phyloP scores from a whole-genome alignment of 2,888 invertebrate species.

The Torymus tubicola region DNA sequence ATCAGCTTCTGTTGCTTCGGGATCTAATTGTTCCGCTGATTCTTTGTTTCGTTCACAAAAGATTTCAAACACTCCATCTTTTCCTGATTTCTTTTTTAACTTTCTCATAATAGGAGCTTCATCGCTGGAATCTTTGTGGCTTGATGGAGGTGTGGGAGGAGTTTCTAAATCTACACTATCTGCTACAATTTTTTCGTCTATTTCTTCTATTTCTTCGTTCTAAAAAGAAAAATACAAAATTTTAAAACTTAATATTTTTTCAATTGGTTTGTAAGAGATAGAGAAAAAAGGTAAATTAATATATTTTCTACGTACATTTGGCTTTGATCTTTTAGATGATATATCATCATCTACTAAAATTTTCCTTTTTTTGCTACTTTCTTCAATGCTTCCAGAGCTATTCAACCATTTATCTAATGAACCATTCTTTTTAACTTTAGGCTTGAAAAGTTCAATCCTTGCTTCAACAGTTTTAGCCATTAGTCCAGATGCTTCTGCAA shows the following conservation, averaged over 20 bases:
- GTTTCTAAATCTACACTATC: constrained; percentile 64
- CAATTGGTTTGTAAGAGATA: no score
- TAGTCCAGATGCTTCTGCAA: constrained; percentile 86
- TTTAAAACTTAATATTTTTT: neutral
- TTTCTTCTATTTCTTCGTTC: constrained; percentile 32
- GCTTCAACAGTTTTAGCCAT: constrained; percentile 78
- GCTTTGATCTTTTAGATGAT: constrained; percentile 40
- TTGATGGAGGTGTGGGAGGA: constrained; percentile 69
- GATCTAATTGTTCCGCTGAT: constrained; percentile 77
- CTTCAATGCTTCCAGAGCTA: constrained; percentile 33
- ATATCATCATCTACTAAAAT: constrained; percentile 64
- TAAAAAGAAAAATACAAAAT: constrained; percentile 4
- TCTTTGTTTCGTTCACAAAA: constrained; percentile 78
- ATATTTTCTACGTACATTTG: constrained; percentile 57
- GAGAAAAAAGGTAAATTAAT: no score
- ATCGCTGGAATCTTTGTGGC: constrained; percentile 67
- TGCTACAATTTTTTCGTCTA: constrained; percentile 66
- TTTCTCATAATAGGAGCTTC: constrained; percentile 64
- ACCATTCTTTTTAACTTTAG: constrained; percentile 54
- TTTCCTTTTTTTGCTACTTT: constrained; percentile 60
- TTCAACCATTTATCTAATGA: constrained; percentile 28
- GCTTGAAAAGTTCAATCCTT: constrained; percentile 78
- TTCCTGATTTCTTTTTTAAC: constrained; percentile 59
- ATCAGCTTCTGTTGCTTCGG: constrained; percentile 76
- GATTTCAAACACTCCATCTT: constrained; percentile 76